phyloP scores from a whole-genome alignment of 2,797 vertebrate genomes.

The Phalanger gymnotis region DNA sequence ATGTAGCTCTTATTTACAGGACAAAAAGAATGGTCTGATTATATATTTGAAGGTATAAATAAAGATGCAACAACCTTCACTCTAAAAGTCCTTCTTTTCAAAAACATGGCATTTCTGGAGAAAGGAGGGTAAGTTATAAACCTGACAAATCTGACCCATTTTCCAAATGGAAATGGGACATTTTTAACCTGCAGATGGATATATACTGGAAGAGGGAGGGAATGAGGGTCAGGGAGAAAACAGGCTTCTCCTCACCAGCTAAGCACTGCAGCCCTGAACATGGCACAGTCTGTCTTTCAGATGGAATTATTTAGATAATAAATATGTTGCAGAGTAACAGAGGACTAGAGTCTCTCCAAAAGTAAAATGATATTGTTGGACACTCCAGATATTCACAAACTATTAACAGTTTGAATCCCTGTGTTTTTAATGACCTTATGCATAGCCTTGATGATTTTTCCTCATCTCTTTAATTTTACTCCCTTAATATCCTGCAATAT shows the following conservation, averaged over 20 bases:
- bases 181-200: not conserved
- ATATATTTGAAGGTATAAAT: not conserved
- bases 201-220: not conserved
- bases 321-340: not conserved
- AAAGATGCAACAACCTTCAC: not conserved
- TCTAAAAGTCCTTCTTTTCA: not conserved
- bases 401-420: not conserved
- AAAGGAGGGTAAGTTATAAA: not conserved
- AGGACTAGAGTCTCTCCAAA: not conserved
- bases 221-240: not conserved
- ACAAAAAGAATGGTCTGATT: not conserved
- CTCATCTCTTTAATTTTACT: not conserved
- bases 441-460: not conserved
- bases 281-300: not conserved
- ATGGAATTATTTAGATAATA: not conserved
- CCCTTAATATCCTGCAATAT: not conserved
- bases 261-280: not conserved
- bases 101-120: not conserved
- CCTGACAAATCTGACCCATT: not conserved
- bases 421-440: not conserved
- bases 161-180: not conserved
- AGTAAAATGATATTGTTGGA: not conserved
- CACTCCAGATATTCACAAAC: not conserved
- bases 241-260: not conserved
- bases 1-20: not conserved